Evolutionary conservation across 2,888 invertebrate genomes (phyloP).

Genomic region (Heliconius aoede): DNA sequence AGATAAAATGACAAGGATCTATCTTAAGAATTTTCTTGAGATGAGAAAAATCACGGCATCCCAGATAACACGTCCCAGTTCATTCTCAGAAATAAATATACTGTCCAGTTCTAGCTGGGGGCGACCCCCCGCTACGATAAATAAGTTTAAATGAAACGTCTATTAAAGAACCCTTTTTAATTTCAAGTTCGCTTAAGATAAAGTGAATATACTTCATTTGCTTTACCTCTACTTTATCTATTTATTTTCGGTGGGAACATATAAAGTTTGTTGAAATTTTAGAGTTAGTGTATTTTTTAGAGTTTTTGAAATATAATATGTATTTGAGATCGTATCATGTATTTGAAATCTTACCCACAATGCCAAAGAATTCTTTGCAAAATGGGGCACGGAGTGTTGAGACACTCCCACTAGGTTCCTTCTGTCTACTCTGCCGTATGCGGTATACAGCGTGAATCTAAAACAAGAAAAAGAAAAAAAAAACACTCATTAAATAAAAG

Average conservation of each 20-base stretch:
- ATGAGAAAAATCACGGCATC: slow-evolving; percentile 46
- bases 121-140: slow-evolving; percentile 39
- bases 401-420: too few relatives aligned
- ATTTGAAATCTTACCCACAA: too few relatives aligned
- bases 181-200: slow-evolving; percentile 35
- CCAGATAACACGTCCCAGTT: slow-evolving; percentile 41
- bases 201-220: slow-evolving; percentile 27
- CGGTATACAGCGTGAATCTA: too few relatives aligned
- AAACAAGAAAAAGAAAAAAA: background rate
- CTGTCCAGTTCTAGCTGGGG: slow-evolving; percentile 36
- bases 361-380: too few relatives aligned
- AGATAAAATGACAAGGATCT: slow-evolving; percentile 42
- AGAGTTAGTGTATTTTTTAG: background rate
- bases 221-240: background rate
- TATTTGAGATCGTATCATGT: too few relatives aligned
- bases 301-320: too few relatives aligned
- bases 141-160: slow-evolving; percentile 45
- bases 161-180: slow-evolving; percentile 43
- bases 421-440: too few relatives aligned
- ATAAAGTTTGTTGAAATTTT: slow-evolving; percentile 7
- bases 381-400: too few relatives aligned
- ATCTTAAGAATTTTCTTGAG: slow-evolving; percentile 36
- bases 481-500: background rate
- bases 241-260: background rate
- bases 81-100: slow-evolving; percentile 41